These are phyloP conservation scores for Acholoe squamosa DNA, from an alignment of 2,888 invertebrate species.

Conservation along the genomic window DNA sequence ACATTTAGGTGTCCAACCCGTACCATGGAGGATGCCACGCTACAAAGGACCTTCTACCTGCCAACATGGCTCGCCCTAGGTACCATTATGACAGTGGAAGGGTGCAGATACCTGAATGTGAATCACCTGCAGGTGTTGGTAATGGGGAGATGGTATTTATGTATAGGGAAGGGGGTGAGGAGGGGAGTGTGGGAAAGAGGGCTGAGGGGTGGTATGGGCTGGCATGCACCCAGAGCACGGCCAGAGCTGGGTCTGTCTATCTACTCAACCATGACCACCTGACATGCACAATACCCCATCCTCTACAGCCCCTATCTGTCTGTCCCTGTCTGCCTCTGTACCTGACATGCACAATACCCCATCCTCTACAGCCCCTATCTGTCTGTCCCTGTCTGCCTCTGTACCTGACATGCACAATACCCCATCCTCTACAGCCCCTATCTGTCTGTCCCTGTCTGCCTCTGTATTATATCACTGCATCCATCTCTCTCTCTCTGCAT, in stretches of 20 bases:
- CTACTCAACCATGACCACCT: slow-evolving; percentile 20
- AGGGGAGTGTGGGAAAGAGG: slow-evolving; percentile 4
- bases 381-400: slow-evolving; percentile 1
- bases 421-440: background rate
- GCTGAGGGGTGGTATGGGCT: background rate
- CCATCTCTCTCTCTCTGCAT: background rate
- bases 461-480: background rate
- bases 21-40: too few relatives aligned
- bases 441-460: slow-evolving; percentile 19
- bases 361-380: background rate
- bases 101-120: background rate
- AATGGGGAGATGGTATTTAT: background rate
- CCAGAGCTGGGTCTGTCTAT: background rate
- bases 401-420: background rate
- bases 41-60: too few relatives aligned
- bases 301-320: background rate
- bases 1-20: too few relatives aligned
- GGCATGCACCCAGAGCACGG: slow-evolving; percentile 25
- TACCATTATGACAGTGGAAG: background rate
- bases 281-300: background rate
- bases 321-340: background rate
- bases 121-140: background rate
- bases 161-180: background rate
- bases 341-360: background rate
- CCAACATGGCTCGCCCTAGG: background rate